A percentile compares a stretch with the other conserved stretches of the same genome.
Conservation (phyloP, 2,888 invertebrate genomes). For the Drosophila neutralis region DNA sequence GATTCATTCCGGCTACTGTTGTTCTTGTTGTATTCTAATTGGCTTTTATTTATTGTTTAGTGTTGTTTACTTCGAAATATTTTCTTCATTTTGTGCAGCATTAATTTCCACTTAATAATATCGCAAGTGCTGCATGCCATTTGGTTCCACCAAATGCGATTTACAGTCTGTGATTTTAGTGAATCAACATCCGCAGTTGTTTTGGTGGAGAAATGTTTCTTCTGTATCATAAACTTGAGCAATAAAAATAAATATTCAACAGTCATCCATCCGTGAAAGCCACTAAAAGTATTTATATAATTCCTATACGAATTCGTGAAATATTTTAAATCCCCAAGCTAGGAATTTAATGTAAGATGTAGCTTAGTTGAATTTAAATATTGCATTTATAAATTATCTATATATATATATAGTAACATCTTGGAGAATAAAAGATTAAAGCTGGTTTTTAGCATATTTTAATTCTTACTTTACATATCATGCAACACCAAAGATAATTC, state of each 20-base stretch:
- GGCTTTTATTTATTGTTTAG: constrained; percentile 22
- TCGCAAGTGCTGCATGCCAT: constrained; percentile 2
- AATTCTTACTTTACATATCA: background rate
- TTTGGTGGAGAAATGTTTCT: background rate
- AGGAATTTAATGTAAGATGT: background rate
- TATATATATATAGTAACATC: background rate
- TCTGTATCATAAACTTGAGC: background rate
- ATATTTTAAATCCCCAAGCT: background rate
- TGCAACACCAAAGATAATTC: background rate
- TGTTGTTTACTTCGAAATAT: constrained; percentile 25
- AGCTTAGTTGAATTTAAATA: background rate
- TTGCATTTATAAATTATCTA: background rate
- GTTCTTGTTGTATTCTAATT: constrained; percentile 59
- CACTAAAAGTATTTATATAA: background rate
- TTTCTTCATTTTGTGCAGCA: constrained; percentile 49
- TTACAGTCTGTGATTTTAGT: background rate
- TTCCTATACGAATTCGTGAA: background rate
- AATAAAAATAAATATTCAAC: background rate
- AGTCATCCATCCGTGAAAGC: background rate
- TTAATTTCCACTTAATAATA: constrained; percentile 22
- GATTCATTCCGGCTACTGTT: constrained; percentile 14
- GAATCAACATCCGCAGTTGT: background rate
- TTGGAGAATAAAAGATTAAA: background rate
- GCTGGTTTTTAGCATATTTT: background rate
- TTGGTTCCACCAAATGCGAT: constrained; percentile 6